These are phyloP conservation scores for Melanotaenia maccullochi DNA, from an alignment of 2,797 vertebrate genomes.

Conservation along the genomic window DNA sequence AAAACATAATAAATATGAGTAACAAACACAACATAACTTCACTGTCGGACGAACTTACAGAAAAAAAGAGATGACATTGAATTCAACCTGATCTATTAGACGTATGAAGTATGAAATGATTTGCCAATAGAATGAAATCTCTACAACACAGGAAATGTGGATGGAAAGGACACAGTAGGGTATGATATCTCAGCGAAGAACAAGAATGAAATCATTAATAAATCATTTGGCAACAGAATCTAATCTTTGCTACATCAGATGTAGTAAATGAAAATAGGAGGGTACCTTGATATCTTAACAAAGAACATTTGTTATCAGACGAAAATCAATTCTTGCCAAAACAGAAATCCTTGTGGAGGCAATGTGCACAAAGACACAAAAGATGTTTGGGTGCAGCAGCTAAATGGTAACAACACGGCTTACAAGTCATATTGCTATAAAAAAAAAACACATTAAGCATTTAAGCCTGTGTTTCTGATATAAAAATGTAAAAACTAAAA, in stretches of 20 bases:
- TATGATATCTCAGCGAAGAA: conserved; percentile 67
- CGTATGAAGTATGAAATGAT: conserved; percentile 39
- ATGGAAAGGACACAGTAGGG: conserved; percentile 46
- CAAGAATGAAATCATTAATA: conserved; percentile 74
- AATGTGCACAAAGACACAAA: conserved; percentile 33
- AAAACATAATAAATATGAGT: conserved; percentile 2
- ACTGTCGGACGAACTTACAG: background rate
- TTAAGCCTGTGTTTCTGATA: conserved; percentile 31
- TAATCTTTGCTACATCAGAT: conserved; percentile 73
- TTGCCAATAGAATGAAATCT: conserved; percentile 59
- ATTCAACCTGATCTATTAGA: conserved; percentile 50
- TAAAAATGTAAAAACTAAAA: conserved; percentile 26
- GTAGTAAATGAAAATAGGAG: conserved; percentile 67
- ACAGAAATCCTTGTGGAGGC: conserved; percentile 51
- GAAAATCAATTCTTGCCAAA: conserved; percentile 67
- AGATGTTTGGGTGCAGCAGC: conserved; percentile 39
- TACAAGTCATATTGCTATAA: conserved; percentile 25
- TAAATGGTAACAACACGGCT: conserved; percentile 14
- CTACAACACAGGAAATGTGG: conserved; percentile 33
- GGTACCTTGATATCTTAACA: conserved; percentile 61
- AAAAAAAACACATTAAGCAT: conserved; percentile 3
- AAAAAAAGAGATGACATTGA: conserved; percentile 30
- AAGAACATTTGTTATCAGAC: conserved; percentile 73
- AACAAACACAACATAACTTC: conserved; percentile 2
- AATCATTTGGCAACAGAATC: conserved; percentile 70